Conservation (phyloP, 2,113 vertebrate genomes). For the Sinocyclocheilus rhinocerous region DNA sequence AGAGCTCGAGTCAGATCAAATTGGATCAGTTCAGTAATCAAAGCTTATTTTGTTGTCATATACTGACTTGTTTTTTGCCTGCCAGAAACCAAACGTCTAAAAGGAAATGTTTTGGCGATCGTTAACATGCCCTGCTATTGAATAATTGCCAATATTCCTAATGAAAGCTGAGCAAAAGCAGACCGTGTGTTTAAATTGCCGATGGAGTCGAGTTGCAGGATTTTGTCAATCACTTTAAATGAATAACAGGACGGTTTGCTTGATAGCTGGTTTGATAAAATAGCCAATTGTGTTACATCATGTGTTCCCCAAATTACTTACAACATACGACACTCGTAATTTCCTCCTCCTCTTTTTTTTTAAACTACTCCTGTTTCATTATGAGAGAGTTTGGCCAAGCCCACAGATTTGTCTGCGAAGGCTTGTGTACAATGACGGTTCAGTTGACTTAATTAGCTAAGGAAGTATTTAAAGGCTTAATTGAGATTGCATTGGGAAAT, state of each 20-base stretch:
- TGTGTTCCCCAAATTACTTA: slow-evolving; percentile 73
- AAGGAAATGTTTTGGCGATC: slow-evolving; percentile 58
- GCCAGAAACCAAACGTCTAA: slow-evolving; percentile 57
- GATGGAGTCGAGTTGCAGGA: slow-evolving; percentile 95
- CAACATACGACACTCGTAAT: slow-evolving; percentile 85
- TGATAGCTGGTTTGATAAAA: slow-evolving; percentile 97
- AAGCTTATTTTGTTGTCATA: neutral
- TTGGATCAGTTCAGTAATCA: neutral
- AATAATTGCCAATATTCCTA: slow-evolving; percentile 89
- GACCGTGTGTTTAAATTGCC: slow-evolving; percentile 87
- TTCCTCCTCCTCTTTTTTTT: slow-evolving; percentile 79
- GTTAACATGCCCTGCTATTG: slow-evolving; percentile 78
- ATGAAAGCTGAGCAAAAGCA: slow-evolving; percentile 94
- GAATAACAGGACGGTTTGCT: slow-evolving; percentile 96
- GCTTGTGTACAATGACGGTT: slow-evolving; percentile 89
- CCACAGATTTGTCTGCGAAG: slow-evolving; percentile 55
- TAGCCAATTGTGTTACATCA: slow-evolving; percentile 93
- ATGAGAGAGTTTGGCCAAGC: slow-evolving; percentile 75
- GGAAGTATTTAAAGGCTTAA: slow-evolving; percentile 96
- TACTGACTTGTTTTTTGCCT: slow-evolving; percentile 49
- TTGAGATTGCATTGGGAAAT: slow-evolving; percentile 94
- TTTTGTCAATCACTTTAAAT: slow-evolving; percentile 99
- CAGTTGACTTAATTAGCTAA: slow-evolving; percentile 92
- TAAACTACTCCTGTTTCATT: slow-evolving; percentile 80
- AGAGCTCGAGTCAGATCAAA: neutral